Evolutionary conservation across 2,113 vertebrate species (phyloP).

Genomic region (Silurus meridionalis): DNA sequence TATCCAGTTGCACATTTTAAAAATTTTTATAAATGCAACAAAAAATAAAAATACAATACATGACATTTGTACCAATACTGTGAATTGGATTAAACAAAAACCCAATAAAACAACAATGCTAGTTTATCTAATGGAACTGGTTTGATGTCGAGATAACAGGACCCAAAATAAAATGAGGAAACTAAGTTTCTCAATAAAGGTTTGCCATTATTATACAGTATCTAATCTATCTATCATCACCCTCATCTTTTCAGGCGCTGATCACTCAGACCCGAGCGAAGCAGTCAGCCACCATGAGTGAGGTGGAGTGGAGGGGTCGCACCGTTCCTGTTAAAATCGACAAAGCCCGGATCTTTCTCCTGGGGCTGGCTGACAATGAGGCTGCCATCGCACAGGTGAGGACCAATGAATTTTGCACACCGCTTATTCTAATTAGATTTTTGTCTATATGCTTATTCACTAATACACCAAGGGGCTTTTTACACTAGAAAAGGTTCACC

Average conservation of each 20-base stretch:
- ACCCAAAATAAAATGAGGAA: background rate
- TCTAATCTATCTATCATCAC: background rate
- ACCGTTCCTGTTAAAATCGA: conserved; percentile 91
- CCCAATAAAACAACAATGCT: background rate
- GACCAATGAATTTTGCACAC: background rate
- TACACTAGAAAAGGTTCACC: no score
- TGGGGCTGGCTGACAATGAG: conserved; percentile 92
- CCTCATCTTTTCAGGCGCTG: conserved; percentile 71
- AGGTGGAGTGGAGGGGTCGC: conserved; percentile 94
- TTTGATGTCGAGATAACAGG: background rate
- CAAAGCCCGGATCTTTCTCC: conserved; percentile 91
- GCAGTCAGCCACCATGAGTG: conserved; percentile 96
- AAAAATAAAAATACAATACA: background rate
- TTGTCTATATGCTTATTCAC: background rate
- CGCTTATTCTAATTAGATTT: background rate
- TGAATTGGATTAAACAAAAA: background rate
- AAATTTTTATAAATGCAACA: no score
- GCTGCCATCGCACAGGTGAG: conserved; percentile 89
- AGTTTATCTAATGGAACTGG: background rate
- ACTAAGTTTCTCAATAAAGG: background rate
- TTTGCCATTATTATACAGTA: no score
- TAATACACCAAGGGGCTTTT: background rate
- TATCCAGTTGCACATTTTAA: no score
- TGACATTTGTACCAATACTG: background rate
- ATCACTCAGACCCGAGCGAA: conserved; percentile 96